Percentiles rank a stretch among this genome's conserved stretches.
Conservation (phyloP, 2,797 vertebrate genomes). For the Brachyrhaphis roseni region DNA sequence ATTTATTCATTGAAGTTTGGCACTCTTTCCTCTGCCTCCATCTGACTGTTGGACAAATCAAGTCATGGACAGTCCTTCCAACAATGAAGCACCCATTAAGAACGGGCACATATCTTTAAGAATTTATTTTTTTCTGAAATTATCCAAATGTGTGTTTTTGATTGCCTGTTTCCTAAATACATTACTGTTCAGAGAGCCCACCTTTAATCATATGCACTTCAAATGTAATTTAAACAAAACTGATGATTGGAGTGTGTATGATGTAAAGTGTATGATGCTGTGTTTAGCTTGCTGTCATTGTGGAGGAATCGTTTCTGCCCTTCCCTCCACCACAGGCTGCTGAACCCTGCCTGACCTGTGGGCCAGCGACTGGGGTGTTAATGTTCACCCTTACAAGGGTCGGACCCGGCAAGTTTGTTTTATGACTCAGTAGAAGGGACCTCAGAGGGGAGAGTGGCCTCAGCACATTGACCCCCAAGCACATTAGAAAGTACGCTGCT, state of each 20-base stretch:
- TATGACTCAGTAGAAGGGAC: slow-evolving; percentile 68
- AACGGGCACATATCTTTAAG: background rate
- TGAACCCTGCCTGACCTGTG: slow-evolving; percentile 66
- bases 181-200: background rate
- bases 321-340: slow-evolving; percentile 60
- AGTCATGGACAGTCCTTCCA: no score
- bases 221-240: slow-evolving; percentile 36
- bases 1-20: no score
- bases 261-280: slow-evolving; percentile 24
- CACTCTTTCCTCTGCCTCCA: no score
- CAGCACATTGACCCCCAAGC: slow-evolving; percentile 59
- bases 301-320: slow-evolving; percentile 59
- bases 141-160: background rate
- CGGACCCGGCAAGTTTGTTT: slow-evolving; percentile 72
- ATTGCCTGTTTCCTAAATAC: background rate
- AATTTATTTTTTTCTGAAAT: background rate
- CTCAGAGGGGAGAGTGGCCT: slow-evolving; percentile 57
- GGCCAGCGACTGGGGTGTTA: slow-evolving; percentile 72
- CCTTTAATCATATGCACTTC: slow-evolving; percentile 23
- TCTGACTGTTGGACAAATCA: no score
- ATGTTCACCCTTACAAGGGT: slow-evolving; percentile 76
- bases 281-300: slow-evolving; percentile 37
- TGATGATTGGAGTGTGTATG: slow-evolving; percentile 13
- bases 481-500: slow-evolving; percentile 53
- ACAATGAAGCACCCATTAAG: no score